phyloP scores from a whole-genome alignment of 2,797 vertebrate genomes.

The Crenuchus spilurus region DNA sequence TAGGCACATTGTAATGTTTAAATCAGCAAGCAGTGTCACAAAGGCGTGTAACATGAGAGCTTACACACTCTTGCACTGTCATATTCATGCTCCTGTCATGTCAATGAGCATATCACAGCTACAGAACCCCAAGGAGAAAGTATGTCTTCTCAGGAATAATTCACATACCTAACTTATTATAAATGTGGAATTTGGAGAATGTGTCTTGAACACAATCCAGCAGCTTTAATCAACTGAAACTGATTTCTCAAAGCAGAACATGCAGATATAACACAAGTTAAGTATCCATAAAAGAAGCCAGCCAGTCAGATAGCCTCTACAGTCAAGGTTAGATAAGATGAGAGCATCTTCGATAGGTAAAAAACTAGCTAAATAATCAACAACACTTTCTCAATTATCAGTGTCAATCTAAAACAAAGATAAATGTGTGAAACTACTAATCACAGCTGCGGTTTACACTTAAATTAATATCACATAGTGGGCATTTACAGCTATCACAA shows the following conservation, averaged over 20 bases:
- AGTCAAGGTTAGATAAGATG: not conserved
- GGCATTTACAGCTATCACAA: not conserved
- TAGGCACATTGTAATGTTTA: not conserved
- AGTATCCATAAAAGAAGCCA: not conserved
- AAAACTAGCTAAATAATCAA: not conserved
- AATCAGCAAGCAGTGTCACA: not conserved
- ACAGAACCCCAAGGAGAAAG: no score
- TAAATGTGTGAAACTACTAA: not conserved
- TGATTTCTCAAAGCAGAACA: not conserved
- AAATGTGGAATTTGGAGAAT: not conserved
- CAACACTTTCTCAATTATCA: not conserved
- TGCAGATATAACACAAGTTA: not conserved
- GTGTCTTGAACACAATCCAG: not conserved
- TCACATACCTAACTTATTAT: no score
- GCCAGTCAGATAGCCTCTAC: not conserved
- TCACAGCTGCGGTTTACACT: not conserved
- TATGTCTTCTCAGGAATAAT: no score
- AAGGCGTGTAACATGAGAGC: not conserved
- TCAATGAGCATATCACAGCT: no score
- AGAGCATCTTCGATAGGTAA: not conserved
- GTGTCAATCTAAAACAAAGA: not conserved
- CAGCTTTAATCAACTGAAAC: not conserved
- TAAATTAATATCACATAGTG: not conserved
- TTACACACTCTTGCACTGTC: constrained; percentile 9
- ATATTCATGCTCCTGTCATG: not conserved